Conservation (phyloP, 2,113 vertebrate species). For the Ageneiosus marmoratus region DNA sequence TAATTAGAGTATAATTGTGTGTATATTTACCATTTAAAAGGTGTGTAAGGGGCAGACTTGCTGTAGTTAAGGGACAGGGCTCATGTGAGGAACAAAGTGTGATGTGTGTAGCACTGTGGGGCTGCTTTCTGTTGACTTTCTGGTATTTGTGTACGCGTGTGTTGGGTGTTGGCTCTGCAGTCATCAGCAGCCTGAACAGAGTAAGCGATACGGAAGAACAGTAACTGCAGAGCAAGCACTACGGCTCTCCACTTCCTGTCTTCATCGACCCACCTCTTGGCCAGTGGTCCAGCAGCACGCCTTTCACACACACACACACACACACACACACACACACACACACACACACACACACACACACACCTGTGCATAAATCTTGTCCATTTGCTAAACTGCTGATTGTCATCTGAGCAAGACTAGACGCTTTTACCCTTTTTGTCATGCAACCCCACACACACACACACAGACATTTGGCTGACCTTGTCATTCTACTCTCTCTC, state of each 20-base stretch:
- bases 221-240: constrained; percentile 48
- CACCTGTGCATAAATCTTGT: background rate
- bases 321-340: background rate
- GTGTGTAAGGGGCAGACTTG: background rate
- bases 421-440: constrained; percentile 15
- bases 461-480: constrained; percentile 53
- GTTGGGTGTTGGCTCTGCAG: constrained; percentile 52
- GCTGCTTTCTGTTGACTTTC: background rate
- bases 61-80: background rate
- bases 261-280: constrained; percentile 46
- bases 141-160: background rate
- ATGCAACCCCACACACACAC: constrained; percentile 3
- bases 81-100: background rate
- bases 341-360: constrained; percentile 22
- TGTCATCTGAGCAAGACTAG: background rate
- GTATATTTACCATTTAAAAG: too few relatives aligned
- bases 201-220: constrained; percentile 41
- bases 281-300: constrained; percentile 6
- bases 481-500: constrained; percentile 31
- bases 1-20: too few relatives aligned
- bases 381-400: constrained; percentile 23
- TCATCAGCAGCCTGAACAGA: constrained; percentile 28
- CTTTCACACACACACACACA: constrained; percentile 7
- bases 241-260: constrained; percentile 41
- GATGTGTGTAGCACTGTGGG: background rate